phyloP scores from a whole-genome alignment of 2,888 invertebrate species.

The Abscondita cerata region DNA sequence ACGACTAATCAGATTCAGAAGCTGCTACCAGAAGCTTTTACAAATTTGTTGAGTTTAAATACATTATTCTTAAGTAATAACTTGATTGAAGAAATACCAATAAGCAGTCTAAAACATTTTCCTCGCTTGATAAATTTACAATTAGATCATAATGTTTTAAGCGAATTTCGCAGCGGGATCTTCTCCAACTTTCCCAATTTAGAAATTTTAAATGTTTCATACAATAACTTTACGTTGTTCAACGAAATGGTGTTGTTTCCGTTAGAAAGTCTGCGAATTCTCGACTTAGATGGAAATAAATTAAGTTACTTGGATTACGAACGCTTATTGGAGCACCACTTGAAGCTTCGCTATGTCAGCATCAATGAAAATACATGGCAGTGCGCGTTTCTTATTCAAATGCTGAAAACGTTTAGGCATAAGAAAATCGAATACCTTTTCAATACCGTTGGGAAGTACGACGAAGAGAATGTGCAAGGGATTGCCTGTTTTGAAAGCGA shows the following conservation, averaged over 20 bases:
- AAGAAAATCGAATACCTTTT: no score
- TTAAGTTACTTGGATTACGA: neutral
- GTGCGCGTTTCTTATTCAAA: neutral
- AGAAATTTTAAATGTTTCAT: neutral
- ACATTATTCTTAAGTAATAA: neutral
- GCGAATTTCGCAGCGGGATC: neutral
- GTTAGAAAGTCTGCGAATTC: neutral
- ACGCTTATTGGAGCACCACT: neutral
- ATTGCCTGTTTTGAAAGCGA: no score
- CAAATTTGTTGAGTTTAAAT: neutral
- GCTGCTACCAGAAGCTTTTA: no score
- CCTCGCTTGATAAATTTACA: neutral
- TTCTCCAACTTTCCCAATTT: neutral
- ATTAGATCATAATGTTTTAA: neutral
- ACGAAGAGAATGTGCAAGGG: no score
- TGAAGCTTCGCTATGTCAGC: neutral
- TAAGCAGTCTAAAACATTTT: neutral
- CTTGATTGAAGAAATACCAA: neutral
- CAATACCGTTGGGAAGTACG: no score
- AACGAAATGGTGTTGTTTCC: neutral
- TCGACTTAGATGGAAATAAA: neutral
- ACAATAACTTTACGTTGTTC: neutral
- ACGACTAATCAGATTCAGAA: no score
- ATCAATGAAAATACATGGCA: neutral
- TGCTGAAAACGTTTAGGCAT: neutral